Evolutionary conservation across 2,113 vertebrate genomes (phyloP).

Genomic region (Dipodomys ordii): DNA sequence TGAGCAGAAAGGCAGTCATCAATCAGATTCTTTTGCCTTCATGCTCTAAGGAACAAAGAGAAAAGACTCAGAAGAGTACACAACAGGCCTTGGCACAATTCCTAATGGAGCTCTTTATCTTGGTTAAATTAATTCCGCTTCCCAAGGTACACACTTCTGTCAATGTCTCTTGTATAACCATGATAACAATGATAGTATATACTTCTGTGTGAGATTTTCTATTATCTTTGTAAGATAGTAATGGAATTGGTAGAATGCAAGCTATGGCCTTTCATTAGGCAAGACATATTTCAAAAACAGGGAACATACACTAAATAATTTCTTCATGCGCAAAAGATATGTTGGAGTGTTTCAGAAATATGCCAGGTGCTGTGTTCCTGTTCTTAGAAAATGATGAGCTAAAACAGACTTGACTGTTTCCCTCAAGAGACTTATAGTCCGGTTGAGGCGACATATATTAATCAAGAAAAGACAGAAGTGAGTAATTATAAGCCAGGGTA

Average conservation of each 20-base stretch:
- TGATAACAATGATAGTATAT: neutral
- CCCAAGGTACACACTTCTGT: slow-evolving; percentile 24
- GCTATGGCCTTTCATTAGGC: neutral
- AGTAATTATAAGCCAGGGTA: neutral
- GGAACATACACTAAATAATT: neutral
- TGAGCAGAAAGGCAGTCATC: slow-evolving; percentile 3
- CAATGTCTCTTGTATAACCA: neutral
- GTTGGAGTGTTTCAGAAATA: neutral
- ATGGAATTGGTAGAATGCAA: neutral
- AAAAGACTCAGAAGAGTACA: slow-evolving; percentile 3
- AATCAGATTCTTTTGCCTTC: slow-evolving; percentile 1
- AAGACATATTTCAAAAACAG: neutral
- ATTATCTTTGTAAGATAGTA: slow-evolving; percentile 20
- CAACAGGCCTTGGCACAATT: neutral
- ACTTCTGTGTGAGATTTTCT: neutral
- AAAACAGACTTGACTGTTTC: neutral
- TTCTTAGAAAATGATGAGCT: neutral
- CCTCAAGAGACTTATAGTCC: neutral
- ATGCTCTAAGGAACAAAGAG: slow-evolving; percentile 49
- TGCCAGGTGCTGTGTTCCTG: neutral
- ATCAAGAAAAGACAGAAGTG: neutral
- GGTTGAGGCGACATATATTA: neutral
- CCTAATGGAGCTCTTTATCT: slow-evolving; percentile 1
- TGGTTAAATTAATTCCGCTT: slow-evolving; percentile 42
- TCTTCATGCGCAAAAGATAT: neutral